Evolutionary conservation across 1,140 invertebrate genomes (phyloP), one percentile per base, ranked within the genome.

Genomic region (Fopius arisanus): DNA sequence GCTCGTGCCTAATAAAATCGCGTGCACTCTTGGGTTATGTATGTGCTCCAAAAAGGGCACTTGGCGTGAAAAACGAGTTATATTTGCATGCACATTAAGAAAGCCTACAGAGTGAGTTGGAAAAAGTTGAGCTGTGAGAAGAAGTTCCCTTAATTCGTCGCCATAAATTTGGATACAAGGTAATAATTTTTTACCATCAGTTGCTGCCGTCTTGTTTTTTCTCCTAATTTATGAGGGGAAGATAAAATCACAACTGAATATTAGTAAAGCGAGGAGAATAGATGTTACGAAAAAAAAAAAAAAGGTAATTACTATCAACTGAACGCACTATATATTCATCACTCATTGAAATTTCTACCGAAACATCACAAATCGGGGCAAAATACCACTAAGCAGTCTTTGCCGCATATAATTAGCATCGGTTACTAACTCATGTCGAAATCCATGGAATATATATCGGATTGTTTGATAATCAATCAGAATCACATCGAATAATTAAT

Each of bases 401-500:
- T 5, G 43, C 14, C 43, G 43, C 16, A 48, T 48, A 1, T 19
- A 2, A 14, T 48, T 48, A 48, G 14, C 40, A 43, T 12, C 40
- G 40, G 14, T 43, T 12, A n/a, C n/a, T 3, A 2, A n/a, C 29
- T 4, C 3, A 43, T 43, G 40, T 43, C 10, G 14, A 14, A 43
- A n/a, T 43, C 10, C 40, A 43, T n/a, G 29, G 19, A 43, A 28
- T 31, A 51, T 48, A 37, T 9, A 1, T 23, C 14, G 23, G 40
- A 9, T 26, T 19, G 12, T 31, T 41, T 71, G 23, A 51, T 48
- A 69, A 70, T 43, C 28, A 26, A 12, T 16, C 28, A 19, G 9
- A 70, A 70, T 74, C 40, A 28, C 48, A 70, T 19, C 26, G 28
- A 54, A 68, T 70, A 76, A 73, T 71, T 77, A 69, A 82, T 81